Evolutionary conservation across 2,797 vertebrate species (phyloP).

Genomic region (Somateria mollissima): DNA sequence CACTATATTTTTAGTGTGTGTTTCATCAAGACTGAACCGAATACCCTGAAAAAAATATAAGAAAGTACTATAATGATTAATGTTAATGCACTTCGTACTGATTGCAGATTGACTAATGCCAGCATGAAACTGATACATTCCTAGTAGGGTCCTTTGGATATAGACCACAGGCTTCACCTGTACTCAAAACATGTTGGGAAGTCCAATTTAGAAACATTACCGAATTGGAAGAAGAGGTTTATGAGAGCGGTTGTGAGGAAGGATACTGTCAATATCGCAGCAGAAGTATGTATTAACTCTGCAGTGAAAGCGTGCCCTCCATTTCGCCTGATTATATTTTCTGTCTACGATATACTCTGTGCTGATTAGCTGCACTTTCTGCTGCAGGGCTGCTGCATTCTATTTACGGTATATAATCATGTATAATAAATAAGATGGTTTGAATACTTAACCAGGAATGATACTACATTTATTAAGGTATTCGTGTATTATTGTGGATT

Average conservation of each 20-base stretch:
- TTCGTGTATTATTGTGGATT: background rate
- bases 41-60: background rate
- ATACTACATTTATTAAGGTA: background rate
- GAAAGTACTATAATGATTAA: background rate
- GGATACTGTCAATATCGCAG: background rate
- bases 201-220: background rate
- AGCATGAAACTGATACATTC: background rate
- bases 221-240: background rate
- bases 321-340: slow-evolving; percentile 21
- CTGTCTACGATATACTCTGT: background rate
- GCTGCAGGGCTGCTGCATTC: slow-evolving; percentile 48
- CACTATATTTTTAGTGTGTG: background rate
- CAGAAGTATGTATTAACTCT: background rate
- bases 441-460: background rate
- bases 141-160: background rate
- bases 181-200: background rate
- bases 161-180: background rate
- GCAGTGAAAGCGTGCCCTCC: background rate
- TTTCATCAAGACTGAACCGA: background rate
- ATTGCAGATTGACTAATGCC: background rate
- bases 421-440: background rate
- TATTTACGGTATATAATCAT: background rate
- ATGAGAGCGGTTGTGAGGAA: background rate
- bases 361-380: slow-evolving; percentile 52
- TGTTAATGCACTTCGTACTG: background rate